Percentiles rank a stretch among this genome's conserved stretches.
Conservation (phyloP, 2,113 vertebrate genomes). For the Aldabrachelys gigantea region DNA sequence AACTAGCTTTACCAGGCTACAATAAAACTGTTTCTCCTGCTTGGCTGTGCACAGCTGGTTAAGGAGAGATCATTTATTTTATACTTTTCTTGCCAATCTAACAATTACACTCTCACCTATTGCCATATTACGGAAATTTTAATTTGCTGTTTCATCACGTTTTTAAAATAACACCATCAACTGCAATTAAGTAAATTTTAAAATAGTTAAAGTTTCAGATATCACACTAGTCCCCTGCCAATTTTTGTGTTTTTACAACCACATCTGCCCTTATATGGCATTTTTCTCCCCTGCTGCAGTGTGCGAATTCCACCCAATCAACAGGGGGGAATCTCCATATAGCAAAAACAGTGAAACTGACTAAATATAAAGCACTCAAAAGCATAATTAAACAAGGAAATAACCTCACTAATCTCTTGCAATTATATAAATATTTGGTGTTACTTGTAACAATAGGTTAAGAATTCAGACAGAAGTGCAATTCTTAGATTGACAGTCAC, state of each 20-base stretch:
- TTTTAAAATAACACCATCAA: neutral
- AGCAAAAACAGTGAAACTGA: neutral
- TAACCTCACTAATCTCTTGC: neutral
- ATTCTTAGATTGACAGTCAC: neutral
- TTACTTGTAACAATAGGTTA: neutral
- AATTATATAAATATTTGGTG: neutral
- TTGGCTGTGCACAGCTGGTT: neutral
- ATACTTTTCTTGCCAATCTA: neutral
- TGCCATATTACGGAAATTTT: neutral
- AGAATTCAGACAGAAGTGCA: neutral
- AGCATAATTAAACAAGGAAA: neutral
- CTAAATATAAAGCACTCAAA: neutral
- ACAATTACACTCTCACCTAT: neutral
- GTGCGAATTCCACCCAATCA: neutral
- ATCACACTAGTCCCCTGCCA: neutral
- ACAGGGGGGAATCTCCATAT: neutral
- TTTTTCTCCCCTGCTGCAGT: neutral
- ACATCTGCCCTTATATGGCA: neutral
- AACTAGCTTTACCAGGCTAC: neutral
- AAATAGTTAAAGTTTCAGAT: neutral
- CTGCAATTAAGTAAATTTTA: accelerated
- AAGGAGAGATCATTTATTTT: neutral
- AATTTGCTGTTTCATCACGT: neutral
- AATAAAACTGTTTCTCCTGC: neutral
- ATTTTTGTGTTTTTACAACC: neutral